Conservation (phyloP, 2,113 vertebrate genomes). For the Petrocephalus zakoni region DNA sequence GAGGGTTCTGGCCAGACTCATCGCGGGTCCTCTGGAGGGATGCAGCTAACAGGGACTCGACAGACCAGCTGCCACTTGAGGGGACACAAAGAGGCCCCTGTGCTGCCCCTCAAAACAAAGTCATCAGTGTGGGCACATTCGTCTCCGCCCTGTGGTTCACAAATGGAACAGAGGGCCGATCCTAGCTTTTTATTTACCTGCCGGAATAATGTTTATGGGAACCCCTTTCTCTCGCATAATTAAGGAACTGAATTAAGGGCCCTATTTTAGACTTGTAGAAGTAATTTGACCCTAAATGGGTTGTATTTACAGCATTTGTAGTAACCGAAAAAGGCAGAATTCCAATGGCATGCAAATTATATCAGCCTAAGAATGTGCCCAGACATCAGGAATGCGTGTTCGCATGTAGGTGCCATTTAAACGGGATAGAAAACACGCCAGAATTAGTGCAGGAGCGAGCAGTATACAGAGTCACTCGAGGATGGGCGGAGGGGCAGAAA, state of each 20-base stretch:
- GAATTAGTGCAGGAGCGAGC: conserved; percentile 27
- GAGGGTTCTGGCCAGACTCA: not conserved
- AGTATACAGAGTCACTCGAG: conserved; percentile 30
- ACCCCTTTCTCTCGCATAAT: not conserved
- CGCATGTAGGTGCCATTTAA: conserved; percentile 31
- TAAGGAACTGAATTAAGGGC: not conserved
- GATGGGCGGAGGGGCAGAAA: not conserved
- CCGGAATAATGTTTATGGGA: not conserved
- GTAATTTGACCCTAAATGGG: not conserved
- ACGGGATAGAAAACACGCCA: conserved; percentile 21
- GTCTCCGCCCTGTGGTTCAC: not conserved
- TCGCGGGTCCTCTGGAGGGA: not conserved
- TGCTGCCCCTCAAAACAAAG: not conserved
- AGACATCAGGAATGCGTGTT: conserved; percentile 6
- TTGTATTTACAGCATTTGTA: not conserved
- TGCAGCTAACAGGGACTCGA: not conserved
- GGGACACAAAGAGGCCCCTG: not conserved
- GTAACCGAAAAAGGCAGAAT: not conserved
- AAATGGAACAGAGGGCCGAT: not conserved
- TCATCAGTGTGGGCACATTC: not conserved
- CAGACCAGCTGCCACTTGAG: not conserved
- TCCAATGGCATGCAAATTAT: not conserved
- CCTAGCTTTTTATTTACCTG: not conserved
- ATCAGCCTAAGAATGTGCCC: not conserved
- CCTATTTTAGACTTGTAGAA: not conserved